Conservation (phyloP, 1,140 invertebrate genomes). For the Microplitis demolitor region DNA sequence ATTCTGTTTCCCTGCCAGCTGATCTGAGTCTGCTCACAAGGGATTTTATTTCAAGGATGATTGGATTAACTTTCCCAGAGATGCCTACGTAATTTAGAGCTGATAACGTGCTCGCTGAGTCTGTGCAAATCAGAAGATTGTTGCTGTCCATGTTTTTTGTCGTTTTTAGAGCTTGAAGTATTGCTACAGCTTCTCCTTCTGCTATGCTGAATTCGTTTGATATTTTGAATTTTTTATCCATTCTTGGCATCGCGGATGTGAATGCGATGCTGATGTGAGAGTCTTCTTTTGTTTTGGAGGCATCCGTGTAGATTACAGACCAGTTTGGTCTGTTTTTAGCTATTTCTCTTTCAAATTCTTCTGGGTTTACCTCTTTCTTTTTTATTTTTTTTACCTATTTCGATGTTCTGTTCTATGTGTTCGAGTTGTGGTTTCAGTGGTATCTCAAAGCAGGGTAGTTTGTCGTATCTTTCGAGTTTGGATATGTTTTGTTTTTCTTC, state of each 20-base stretch:
- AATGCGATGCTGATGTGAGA: background rate
- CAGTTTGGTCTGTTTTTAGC: background rate
- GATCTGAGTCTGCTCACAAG: background rate
- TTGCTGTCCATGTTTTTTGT: background rate
- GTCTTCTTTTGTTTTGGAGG: background rate
- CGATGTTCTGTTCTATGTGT: background rate
- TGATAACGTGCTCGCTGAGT: constrained; percentile 1
- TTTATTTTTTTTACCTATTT: constrained; percentile 14
- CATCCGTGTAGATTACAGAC: background rate
- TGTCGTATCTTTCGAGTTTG: background rate
- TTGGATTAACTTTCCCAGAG: background rate
- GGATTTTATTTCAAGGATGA: background rate
- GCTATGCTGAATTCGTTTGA: background rate
- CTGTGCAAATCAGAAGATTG: background rate
- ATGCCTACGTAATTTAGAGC: background rate
- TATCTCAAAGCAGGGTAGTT: constrained; percentile 9
- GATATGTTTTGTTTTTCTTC: background rate
- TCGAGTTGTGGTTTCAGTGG: constrained; percentile 19
- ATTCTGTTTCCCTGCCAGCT: background rate
- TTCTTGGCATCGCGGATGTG: background rate
- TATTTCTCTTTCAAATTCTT: background rate
- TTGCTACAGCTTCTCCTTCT: constrained; percentile 4
- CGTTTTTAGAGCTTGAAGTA: background rate
- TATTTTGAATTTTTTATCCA: background rate
- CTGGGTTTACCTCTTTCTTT: background rate